Evolutionary conservation across 2,888 invertebrate genomes (phyloP).

Genomic region (Acrocyrtus sp.): DNA sequence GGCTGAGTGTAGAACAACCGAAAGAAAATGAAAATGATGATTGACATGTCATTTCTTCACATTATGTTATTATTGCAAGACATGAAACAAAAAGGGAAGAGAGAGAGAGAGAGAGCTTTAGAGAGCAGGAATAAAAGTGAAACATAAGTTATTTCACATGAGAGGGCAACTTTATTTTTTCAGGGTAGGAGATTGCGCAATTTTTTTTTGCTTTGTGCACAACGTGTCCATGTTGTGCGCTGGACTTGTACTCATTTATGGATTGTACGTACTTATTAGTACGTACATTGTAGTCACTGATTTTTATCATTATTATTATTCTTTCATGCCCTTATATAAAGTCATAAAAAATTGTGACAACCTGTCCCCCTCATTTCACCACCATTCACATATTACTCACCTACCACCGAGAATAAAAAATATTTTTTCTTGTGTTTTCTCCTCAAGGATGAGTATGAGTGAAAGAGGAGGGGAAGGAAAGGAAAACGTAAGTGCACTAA

Average conservation of each 20-base stretch:
- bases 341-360: slow-evolving; percentile 36
- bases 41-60: slow-evolving; percentile 45
- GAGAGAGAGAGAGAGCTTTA: too few relatives aligned
- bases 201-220: too few relatives aligned
- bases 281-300: background rate
- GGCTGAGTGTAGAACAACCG: background rate
- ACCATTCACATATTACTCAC: background rate
- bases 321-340: slow-evolving; percentile 11
- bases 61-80: slow-evolving; percentile 39
- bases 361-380: slow-evolving; percentile 31
- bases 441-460: too few relatives aligned
- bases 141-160: background rate
- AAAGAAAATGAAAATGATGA: slow-evolving; percentile 29
- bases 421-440: too few relatives aligned
- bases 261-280: background rate
- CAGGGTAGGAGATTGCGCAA: too few relatives aligned
- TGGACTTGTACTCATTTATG: too few relatives aligned
- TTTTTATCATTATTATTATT: background rate
- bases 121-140: too few relatives aligned
- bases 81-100: slow-evolving; percentile 29
- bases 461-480: too few relatives aligned
- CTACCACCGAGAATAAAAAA: background rate
- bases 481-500: too few relatives aligned
- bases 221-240: too few relatives aligned
- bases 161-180: too few relatives aligned